Base-by-base conservation (phyloP, 2,888 invertebrate genomes). In the Microplitis deprimator region DNA sequence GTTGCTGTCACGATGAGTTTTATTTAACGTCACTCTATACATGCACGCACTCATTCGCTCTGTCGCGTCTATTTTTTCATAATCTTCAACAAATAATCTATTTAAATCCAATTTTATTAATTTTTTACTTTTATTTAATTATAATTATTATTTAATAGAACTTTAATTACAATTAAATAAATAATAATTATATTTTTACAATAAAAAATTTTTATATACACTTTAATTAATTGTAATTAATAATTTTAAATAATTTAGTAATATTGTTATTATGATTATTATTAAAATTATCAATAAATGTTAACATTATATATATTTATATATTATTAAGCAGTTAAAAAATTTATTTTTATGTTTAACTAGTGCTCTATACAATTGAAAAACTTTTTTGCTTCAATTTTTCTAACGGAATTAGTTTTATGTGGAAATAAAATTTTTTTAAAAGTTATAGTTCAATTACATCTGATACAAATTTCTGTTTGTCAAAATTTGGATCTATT, bases 181-280 rank as follows among this genome's bases (percentile, higher is more conserved):
- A 60, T n/a, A 2, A 62, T 62, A 62, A 64, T 6, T 16, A 16
- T 17, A 20, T 64, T 64, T 64, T 4, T 10, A 7, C 8, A 62
- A 16, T 20, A 64, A 64, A 64, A 64, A 64, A 62, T 62, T n/a
- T 20, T 20, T 64, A 64, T 20, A 20, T 64, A 64, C 64, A 64
- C 7, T 64, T 64, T 20, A 20, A 10, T 20, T n/a, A 20, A 64
- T 16, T 64, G 1, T 8, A 64, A 64, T 20, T 16, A 20, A 20
- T 64, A 64, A 16, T 64, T 64, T 64, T 4, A 64, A 64, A 64
- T 7, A 16, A 64, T 20, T 64, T 7, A 16, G 20, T 20, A n/a
- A 50, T 10, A 50, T 50, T 50, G 13, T 50, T 50, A 50, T 13
- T 6, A 6, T 29, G 29, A 29, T 29, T 29, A 29, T 20, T 10